A percentile compares a stretch with the other conserved stretches of the same genome.
These are phyloP conservation scores for Ichneumon xanthorius DNA, from an alignment of 2,888 invertebrate species.

Conservation along the genomic window DNA sequence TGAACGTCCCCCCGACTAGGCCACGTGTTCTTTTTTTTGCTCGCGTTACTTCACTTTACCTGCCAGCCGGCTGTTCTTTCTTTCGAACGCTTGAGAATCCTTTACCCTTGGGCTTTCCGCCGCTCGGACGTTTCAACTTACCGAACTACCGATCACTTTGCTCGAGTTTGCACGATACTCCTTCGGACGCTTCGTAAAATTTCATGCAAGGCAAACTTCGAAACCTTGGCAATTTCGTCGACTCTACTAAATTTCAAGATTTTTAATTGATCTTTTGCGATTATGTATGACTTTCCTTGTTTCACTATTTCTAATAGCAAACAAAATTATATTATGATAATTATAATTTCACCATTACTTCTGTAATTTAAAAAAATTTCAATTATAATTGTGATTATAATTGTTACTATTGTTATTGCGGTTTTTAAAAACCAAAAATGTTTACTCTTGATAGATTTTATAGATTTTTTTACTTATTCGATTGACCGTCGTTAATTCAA, in stretches of 20 bases:
- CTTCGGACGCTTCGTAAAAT: neutral
- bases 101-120: conserved; percentile 26
- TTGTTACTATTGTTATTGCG: too few relatives aligned
- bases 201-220: neutral
- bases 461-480: conserved; percentile 33
- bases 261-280: too few relatives aligned
- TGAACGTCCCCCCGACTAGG: conserved; percentile 16
- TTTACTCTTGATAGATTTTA: neutral
- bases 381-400: too few relatives aligned
- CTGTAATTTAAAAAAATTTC: too few relatives aligned
- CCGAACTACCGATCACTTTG: conserved; percentile 8
- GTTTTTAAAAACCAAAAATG: too few relatives aligned
- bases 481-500: conserved; percentile 25
- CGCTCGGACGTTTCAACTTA: neutral
- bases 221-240: neutral
- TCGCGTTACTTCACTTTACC: conserved; percentile 22
- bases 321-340: too few relatives aligned
- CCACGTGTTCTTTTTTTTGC: conserved; percentile 10
- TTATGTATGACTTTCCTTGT: too few relatives aligned
- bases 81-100: neutral
- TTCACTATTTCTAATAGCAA: too few relatives aligned
- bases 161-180: neutral
- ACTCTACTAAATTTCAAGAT: neutral
- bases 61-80: conserved; percentile 12
- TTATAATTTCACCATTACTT: too few relatives aligned